Percentiles rank a stretch among this genome's conserved stretches.
phyloP scores from a whole-genome alignment of 2,888 invertebrate genomes.

The Drosophila koepferae region DNA sequence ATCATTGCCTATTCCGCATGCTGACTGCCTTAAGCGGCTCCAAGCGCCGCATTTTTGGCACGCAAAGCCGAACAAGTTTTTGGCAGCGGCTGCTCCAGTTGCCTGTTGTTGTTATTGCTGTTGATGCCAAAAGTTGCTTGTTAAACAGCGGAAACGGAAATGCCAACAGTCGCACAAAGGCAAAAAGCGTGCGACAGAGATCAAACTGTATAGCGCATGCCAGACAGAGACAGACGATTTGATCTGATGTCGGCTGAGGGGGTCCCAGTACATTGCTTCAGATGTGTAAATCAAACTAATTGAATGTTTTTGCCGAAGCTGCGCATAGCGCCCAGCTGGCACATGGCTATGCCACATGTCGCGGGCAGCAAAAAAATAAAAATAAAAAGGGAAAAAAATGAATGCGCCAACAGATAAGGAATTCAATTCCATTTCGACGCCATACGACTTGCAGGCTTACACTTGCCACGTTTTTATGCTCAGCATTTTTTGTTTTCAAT shows the following conservation, averaged over 20 bases:
- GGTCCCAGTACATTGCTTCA: slow-evolving; percentile 38
- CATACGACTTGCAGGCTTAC: slow-evolving; percentile 15
- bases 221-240: slow-evolving; percentile 1
- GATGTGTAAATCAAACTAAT: slow-evolving; percentile 79
- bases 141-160: slow-evolving; percentile 80
- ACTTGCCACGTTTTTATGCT: slow-evolving; percentile 42
- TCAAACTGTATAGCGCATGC: background rate
- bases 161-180: slow-evolving; percentile 78
- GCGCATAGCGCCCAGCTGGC: slow-evolving; percentile 58
- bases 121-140: slow-evolving; percentile 75
- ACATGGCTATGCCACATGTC: slow-evolving; percentile 39
- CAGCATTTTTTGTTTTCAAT: slow-evolving; percentile 24
- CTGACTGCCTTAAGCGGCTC: slow-evolving; percentile 55
- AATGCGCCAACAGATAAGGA: slow-evolving; percentile 65
- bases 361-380: slow-evolving; percentile 25
- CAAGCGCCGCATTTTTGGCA: slow-evolving; percentile 68
- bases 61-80: slow-evolving; percentile 74
- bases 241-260: background rate
- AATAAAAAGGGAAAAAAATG: slow-evolving; percentile 21
- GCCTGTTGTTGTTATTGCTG: slow-evolving; percentile 34
- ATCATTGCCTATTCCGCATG: slow-evolving; percentile 21
- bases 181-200: slow-evolving; percentile 54
- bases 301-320: slow-evolving; percentile 74
- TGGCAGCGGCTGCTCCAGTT: slow-evolving; percentile 60
- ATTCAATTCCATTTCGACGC: slow-evolving; percentile 64